Base-by-base conservation (phyloP, 2,113 vertebrate genomes). In the Genyomyrus donnyi region DNA sequence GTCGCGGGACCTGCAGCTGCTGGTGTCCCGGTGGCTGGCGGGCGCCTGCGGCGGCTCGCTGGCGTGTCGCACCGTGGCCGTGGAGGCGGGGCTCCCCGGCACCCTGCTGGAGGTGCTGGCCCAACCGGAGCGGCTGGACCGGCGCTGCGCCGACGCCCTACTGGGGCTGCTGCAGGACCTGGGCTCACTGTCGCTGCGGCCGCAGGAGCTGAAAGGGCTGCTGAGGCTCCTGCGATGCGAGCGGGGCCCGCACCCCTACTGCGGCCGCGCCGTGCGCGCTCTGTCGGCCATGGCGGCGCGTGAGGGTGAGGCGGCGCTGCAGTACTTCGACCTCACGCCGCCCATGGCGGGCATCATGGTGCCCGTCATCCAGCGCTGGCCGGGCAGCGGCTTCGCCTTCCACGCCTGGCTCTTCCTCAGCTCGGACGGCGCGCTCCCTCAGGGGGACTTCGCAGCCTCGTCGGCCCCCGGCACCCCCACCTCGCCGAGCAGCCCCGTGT, bases 271-370 rank as follows among this genome's bases (percentile, higher is more conserved):
- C 39, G 96, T 98, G 90, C 94, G 97, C 1, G 97, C 95, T 0
- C 95, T 99, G 7, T 98, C 97, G 0, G 96, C 97, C 89, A 98
- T 98, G 97, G 98, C 98, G 0, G 94, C 96, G 85, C 95, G 93
- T 0, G 96, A 96, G 24, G 96, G 96, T 0, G 92, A 95, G 2
- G 96, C 97, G 0, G 97, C 98, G 0, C 93, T 99, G 89, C 96
- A 96, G 94, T 97, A 98, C 94, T 99, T 99, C 9, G 98, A 99
- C 92, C 96, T 99, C 89, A 97, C 95, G 0, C 98, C 97, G 0
- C 96, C 97, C 17, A 99, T 99, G 98, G 98, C 98, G 0, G 98
- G 98, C 24, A 98, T 99, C 89, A 99, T 98, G 97, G 98, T 99
- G 85, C 98, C 98, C 0, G 91, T 97, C 1, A 90, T 99, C 89